Conservation (phyloP, 2,888 invertebrate genomes). For the Lordiphosa fenestrarum region DNA sequence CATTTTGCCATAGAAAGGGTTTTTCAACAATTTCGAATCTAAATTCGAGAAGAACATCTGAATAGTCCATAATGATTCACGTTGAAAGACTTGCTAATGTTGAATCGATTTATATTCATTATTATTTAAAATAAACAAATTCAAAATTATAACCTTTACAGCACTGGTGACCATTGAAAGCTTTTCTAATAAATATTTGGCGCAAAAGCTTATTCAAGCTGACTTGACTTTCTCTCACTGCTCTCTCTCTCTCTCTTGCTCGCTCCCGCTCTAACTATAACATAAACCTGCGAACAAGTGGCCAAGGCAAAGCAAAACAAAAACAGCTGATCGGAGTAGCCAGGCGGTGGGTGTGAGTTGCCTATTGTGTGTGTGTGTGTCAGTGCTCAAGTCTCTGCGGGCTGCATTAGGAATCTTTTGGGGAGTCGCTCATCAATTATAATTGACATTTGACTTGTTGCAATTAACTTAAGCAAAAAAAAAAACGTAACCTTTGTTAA, state of each 20-base stretch:
- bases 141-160: not conserved
- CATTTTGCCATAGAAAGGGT: too few species aligned
- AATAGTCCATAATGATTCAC: too few species aligned
- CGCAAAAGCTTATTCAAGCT: conserved; percentile 10
- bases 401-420: conserved; percentile 8
- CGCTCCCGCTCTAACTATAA: not conserved
- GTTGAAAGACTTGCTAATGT: too few species aligned
- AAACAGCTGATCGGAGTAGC: conserved; percentile 43
- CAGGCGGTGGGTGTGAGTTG: conserved; percentile 13
- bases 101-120: too few species aligned
- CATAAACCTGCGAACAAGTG: conserved; percentile 53
- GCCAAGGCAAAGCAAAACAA: conserved; percentile 63
- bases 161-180: not conserved
- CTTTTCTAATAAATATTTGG: not conserved
- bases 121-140: too few species aligned
- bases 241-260: not conserved
- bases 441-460: conserved; percentile 34
- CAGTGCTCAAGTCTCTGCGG: conserved; percentile 9
- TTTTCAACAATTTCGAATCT: too few species aligned
- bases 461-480: conserved; percentile 16
- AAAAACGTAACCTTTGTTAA: conserved; percentile 16
- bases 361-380: conserved; percentile 1
- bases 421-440: conserved; percentile 26
- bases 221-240: conserved; percentile 5
- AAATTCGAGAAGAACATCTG: too few species aligned